Evolutionary conservation across 2,888 invertebrate genomes (phyloP).

Genomic region (Eurytoma adleriae): DNA sequence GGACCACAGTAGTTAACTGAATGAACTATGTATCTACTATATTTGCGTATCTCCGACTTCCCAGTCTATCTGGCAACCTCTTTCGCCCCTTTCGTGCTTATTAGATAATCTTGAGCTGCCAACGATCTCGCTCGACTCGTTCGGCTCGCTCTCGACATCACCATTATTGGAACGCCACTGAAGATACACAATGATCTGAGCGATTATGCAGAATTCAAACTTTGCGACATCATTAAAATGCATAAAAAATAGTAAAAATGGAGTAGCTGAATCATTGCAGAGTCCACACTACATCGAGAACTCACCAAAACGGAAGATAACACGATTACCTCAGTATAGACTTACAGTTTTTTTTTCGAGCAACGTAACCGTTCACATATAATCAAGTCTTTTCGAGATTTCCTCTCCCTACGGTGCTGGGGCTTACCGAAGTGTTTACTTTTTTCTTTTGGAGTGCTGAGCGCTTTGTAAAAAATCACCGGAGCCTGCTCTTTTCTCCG

Average conservation of each 20-base stretch:
- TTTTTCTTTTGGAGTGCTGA: background rate
- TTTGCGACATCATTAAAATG: too few relatives aligned
- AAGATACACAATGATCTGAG: too few relatives aligned
- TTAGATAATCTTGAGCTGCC: background rate
- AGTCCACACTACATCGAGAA: too few relatives aligned
- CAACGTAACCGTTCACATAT: background rate
- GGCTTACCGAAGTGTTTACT: background rate
- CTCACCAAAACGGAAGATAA: too few relatives aligned
- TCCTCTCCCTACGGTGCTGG: background rate
- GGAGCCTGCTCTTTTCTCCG: too few relatives aligned
- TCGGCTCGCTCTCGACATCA: too few relatives aligned
- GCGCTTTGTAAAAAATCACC: background rate
- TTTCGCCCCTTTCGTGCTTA: background rate
- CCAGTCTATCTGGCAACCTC: background rate
- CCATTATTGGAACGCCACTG: too few relatives aligned
- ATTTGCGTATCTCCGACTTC: background rate
- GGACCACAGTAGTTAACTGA: background rate
- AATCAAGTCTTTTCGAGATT: background rate
- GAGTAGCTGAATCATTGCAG: too few relatives aligned
- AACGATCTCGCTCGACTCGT: background rate
- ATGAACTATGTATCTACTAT: background rate
- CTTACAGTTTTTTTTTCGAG: background rate
- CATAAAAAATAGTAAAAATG: too few relatives aligned
- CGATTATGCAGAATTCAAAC: too few relatives aligned
- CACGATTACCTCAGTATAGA: background rate